Evolutionary conservation across 2,888 invertebrate genomes (phyloP), one percentile per base, ranked within the genome.

Genomic region (Auanema sp.): DNA sequence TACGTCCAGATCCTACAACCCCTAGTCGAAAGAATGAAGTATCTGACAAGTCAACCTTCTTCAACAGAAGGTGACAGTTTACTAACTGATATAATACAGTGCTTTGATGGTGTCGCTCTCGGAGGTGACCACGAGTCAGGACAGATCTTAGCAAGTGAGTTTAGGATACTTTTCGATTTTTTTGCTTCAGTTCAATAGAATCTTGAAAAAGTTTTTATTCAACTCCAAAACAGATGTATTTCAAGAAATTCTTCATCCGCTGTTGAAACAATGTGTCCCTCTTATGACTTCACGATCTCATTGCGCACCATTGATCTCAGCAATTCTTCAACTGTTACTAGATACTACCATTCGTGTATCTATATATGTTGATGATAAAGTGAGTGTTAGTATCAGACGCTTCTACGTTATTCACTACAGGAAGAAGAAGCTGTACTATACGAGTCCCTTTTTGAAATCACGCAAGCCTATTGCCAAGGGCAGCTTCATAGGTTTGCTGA

Each of bases 51-150:
- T 3, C 49, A 58, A 16, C 64, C 68, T n/a, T 66, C 62, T 5
- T 65, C 55, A 25, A 57, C 58, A 0, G 62, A 63, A 42, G 60
- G 65, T 2, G 70, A 69, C 54, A 65, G 54, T 2, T 89, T 90
- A 85, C 86, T 92, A 1, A 88, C 90, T 0, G 90, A 90, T 80
- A 88, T 91, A 42, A 85, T 92, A 0, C 92, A 92, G 55, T 74
- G 79, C 68, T 79, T 76, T 71, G 47, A 75, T 80, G 91, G 91
- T 24, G 87, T 90, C 65, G 88, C 89, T 0, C 89, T 89, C 79
- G 91, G 90, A 0, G 85, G 87, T 3, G 85, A 87, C 67, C 85
- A 86, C 54, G 75, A 85, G 5, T 87, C 87, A 1, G 87, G 86
- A 24, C 49, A 58, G 5, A 78, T 83, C 40, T 74, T 89, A 43